Evolutionary conservation across 1,140 invertebrate genomes (phyloP).

Genomic region (Tribolium madens): DNA sequence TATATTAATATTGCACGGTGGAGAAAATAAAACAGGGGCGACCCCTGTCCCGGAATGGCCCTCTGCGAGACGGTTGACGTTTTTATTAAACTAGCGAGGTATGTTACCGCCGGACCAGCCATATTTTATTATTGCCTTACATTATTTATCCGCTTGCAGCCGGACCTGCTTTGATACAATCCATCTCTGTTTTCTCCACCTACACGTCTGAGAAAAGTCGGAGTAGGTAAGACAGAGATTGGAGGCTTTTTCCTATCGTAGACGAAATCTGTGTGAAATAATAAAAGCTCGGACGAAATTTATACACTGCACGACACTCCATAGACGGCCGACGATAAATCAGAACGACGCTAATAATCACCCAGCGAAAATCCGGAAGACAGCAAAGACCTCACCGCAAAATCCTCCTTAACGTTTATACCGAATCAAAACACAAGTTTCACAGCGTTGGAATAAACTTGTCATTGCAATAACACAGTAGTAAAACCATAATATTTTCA

Average conservation of each 20-base stretch:
- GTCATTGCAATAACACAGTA: slow-evolving; percentile 48
- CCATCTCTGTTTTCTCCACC: slow-evolving; percentile 12
- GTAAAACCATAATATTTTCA: slow-evolving; percentile 49
- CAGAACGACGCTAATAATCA: slow-evolving; percentile 16
- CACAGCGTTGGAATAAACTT: slow-evolving; percentile 44
- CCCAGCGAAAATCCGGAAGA: background rate
- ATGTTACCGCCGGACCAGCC: slow-evolving; percentile 58
- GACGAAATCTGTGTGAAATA: slow-evolving; percentile 53
- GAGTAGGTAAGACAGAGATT: background rate
- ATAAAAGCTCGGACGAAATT: slow-evolving; percentile 45
- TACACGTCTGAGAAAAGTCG: background rate
- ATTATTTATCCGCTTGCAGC: slow-evolving; percentile 61
- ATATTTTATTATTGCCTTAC: slow-evolving; percentile 63
- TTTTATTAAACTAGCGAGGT: slow-evolving; percentile 62
- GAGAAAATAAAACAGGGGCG: slow-evolving; percentile 49
- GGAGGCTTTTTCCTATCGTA: slow-evolving; percentile 44
- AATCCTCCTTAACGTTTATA: slow-evolving; percentile 37
- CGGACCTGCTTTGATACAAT: slow-evolving; percentile 55
- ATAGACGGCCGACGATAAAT: slow-evolving; percentile 14
- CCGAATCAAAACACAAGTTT: slow-evolving; percentile 44
- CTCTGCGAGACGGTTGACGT: slow-evolving; percentile 59
- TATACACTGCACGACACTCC: slow-evolving; percentile 27
- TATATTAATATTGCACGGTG: slow-evolving; percentile 57
- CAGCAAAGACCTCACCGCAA: background rate
- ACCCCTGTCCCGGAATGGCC: slow-evolving; percentile 52